A percentile compares a stretch with the other conserved stretches of the same genome.
Conservation (phyloP, 1,140 invertebrate species). For the Lordiphosa mommai region DNA sequence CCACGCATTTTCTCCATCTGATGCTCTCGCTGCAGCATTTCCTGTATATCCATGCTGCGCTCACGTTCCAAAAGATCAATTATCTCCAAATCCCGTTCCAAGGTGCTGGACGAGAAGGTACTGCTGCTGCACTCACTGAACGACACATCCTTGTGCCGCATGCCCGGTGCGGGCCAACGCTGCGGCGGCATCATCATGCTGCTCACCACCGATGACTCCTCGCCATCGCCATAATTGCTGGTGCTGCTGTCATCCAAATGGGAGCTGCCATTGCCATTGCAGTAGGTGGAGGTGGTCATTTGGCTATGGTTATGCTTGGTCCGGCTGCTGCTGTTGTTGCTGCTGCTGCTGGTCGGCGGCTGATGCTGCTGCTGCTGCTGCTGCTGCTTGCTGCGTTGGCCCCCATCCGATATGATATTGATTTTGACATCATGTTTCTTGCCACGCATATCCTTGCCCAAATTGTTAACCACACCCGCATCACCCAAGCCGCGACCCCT, state of each 20-base stretch:
- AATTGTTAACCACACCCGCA: constrained; percentile 58
- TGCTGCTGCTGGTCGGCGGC: constrained; percentile 5
- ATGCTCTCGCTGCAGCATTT: constrained; percentile 69
- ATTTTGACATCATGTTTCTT: constrained; percentile 76
- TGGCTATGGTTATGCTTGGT: constrained; percentile 14
- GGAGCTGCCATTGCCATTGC: constrained; percentile 49
- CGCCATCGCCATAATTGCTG: constrained; percentile 72
- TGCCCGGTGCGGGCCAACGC: constrained; percentile 33
- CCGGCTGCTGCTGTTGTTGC: constrained; percentile 23
- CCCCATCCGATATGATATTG: constrained; percentile 71
- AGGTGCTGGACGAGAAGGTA: constrained; percentile 69
- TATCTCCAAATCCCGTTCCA: constrained; percentile 75
- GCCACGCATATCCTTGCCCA: constrained; percentile 60
- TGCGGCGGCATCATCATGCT: constrained; percentile 70
- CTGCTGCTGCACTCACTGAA: constrained; percentile 71
- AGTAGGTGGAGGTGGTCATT: constrained; percentile 69
- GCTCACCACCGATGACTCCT: constrained; percentile 74
- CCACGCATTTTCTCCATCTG: constrained; percentile 52
- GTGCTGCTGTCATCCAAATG: constrained; percentile 66
- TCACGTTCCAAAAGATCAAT: constrained; percentile 76
- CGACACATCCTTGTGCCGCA: constrained; percentile 62
- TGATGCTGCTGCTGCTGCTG: constrained; percentile 36
- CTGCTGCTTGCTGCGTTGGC: constrained; percentile 17
- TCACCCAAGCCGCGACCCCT: constrained; percentile 50
- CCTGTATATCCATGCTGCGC: constrained; percentile 76